Conservation (phyloP, 2,888 invertebrate species). For the Athetis lepigone region DNA sequence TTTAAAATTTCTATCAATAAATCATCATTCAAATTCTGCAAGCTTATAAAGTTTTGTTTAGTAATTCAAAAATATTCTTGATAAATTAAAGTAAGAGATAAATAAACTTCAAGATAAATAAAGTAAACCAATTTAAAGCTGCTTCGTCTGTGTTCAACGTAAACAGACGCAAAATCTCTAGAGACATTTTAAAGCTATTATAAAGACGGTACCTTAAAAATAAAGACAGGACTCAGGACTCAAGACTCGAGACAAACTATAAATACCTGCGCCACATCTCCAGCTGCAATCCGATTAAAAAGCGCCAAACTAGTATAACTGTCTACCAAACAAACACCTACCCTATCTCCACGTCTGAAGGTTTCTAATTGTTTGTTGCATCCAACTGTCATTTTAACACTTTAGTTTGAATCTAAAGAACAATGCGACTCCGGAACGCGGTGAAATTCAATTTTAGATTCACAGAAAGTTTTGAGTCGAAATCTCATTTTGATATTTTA, state of each 20-base stretch:
- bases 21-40: too few relatives aligned
- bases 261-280: conserved; percentile 69
- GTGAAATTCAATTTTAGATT: conserved; percentile 79
- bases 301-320: conserved; percentile 50
- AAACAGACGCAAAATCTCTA: conserved; percentile 28
- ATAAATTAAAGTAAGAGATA: too few relatives aligned
- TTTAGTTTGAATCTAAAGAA: conserved; percentile 71
- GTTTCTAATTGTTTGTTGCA: conserved; percentile 43
- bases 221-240: conserved; percentile 56
- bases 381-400: conserved; percentile 63
- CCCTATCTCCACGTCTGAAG: conserved; percentile 26
- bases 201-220: conserved; percentile 51
- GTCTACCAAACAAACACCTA: conserved; percentile 29
- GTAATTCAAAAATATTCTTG: too few relatives aligned
- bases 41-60: too few relatives aligned
- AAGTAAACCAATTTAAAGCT: too few relatives aligned
- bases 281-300: conserved; percentile 74
- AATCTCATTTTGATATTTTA: conserved; percentile 78
- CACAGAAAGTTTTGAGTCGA: conserved; percentile 72
- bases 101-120: too few relatives aligned
- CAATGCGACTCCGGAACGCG: conserved; percentile 69
- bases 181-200: conserved; percentile 22
- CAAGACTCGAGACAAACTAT: conserved; percentile 63
- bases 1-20: too few relatives aligned
- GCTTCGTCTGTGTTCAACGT: conserved; percentile 6